phyloP scores from a whole-genome alignment of 2,797 vertebrate species.

The Hypotaenidia okinawae region DNA sequence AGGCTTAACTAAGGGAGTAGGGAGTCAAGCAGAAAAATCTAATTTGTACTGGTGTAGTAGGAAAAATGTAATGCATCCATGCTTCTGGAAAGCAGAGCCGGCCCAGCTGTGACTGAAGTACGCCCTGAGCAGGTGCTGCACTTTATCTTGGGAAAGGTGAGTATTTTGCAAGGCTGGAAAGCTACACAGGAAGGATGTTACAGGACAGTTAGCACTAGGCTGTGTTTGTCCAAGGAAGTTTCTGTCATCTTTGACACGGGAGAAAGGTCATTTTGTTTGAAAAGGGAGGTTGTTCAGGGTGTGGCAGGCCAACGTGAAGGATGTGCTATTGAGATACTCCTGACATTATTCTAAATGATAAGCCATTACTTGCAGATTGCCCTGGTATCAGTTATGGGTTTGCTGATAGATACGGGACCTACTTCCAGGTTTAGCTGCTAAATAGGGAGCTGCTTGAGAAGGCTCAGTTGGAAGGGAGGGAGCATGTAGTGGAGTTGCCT shows the following conservation, averaged over 20 bases:
- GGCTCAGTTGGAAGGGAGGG: not conserved
- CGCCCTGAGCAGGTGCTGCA: not conserved
- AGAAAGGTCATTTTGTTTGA: not conserved
- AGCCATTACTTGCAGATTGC: not conserved
- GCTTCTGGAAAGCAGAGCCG: not conserved
- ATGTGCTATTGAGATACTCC: not conserved
- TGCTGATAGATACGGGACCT: not conserved
- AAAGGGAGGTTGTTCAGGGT: not conserved
- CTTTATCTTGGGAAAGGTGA: not conserved
- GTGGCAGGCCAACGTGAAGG: fast-evolving
- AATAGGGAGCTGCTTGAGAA: not conserved
- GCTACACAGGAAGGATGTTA: not conserved
- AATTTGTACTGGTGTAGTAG: not conserved
- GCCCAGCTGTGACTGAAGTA: not conserved
- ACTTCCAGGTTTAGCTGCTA: not conserved
- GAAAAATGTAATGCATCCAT: not conserved
- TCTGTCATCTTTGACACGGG: not conserved
- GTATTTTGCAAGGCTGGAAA: not conserved
- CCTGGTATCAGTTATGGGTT: not conserved
- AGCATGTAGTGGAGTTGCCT: not conserved
- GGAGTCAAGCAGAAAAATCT: not conserved
- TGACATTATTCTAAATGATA: not conserved
- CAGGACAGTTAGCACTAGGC: not conserved
- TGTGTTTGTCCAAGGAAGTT: not conserved
- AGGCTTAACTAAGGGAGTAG: not conserved